Base-by-base conservation (phyloP, 1,140 invertebrate genomes). In the Hycleus phaleratus region DNA sequence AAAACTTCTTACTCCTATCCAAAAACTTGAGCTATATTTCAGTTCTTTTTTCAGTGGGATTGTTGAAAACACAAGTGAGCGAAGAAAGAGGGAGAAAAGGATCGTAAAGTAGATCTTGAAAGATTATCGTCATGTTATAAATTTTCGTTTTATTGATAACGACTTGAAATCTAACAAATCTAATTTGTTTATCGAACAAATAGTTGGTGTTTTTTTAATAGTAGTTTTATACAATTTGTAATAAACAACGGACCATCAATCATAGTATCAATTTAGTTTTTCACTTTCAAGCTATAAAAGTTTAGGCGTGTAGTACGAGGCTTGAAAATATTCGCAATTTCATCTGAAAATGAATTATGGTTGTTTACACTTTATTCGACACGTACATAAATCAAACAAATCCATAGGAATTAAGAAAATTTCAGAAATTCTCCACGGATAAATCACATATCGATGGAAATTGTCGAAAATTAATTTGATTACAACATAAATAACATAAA, bases 351-450 rank as follows among this genome's bases (percentile, higher is more conserved):
- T 61, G 59, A 61, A 40, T 61, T 61, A 61, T 61, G 56, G 59
- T 44, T 61, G 59, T 61, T 61, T 61, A 61, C 59, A 61, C 59
- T 61, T 61, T 61, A 61, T 61, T 61, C 59, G 59, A 61, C 46
- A 48, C 38, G 9, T 8, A 49, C 50, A 61, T 61, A 61, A 61
- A 61, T 61, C 59, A 61, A 56, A 49, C 50, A 54, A 44, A 53
- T 53, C 42, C 24, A 7, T 26, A 25, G 10, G 26, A 53, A 53
- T 53, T 53, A 53, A 53, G 48, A 50, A 50, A 50, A 11, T n/a
- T 38, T 26, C 47, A 8, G 26, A 9, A 49, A 7, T 38, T 26
- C 9, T 10, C 11, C n/a, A 3, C 25, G 26, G 25, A 38, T 32
- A 32, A 32, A 32, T 32, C 32, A 32, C 7, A 7, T 32, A 32